Conservation (phyloP, 2,113 vertebrate genomes). For the Jacana jacana region DNA sequence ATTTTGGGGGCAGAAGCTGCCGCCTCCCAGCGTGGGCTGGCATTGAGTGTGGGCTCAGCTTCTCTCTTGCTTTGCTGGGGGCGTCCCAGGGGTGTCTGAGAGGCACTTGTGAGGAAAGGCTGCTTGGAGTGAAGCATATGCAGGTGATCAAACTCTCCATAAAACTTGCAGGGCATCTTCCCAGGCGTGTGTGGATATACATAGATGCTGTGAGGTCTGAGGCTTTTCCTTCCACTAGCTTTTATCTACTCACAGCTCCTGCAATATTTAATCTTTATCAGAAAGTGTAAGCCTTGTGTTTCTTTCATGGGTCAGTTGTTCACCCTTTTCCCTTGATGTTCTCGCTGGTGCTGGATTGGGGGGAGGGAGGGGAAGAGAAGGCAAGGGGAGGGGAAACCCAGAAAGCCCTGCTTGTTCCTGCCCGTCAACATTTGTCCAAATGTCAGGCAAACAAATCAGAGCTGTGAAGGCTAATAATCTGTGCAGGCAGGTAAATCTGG, state of each 20-base stretch:
- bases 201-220: conserved; percentile 20
- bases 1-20: not conserved
- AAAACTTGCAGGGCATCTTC: not conserved
- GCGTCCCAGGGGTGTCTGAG: not conserved
- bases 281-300: conserved; percentile 68
- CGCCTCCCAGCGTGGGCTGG: accelerated
- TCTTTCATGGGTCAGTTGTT: conserved; percentile 73
- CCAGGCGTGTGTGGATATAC: not conserved
- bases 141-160: not conserved
- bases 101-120: not conserved
- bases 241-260: conserved; percentile 74
- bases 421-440: conserved; percentile 68
- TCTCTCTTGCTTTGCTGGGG: not conserved
- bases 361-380: not conserved
- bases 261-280: conserved; percentile 77
- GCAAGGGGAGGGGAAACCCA: not conserved
- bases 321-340: conserved; percentile 69
- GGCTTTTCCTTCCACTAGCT: conserved; percentile 61
- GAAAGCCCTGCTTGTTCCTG: conserved; percentile 44
- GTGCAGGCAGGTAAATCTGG: conserved; percentile 59
- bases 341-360: not conserved
- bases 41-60: accelerated
- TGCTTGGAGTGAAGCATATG: not conserved
- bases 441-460: conserved; percentile 74
- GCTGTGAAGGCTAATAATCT: conserved; percentile 35